Evolutionary conservation across 2,888 invertebrate species (phyloP), one percentile per base, ranked within the genome.

Genomic region (Atherix ibis): DNA sequence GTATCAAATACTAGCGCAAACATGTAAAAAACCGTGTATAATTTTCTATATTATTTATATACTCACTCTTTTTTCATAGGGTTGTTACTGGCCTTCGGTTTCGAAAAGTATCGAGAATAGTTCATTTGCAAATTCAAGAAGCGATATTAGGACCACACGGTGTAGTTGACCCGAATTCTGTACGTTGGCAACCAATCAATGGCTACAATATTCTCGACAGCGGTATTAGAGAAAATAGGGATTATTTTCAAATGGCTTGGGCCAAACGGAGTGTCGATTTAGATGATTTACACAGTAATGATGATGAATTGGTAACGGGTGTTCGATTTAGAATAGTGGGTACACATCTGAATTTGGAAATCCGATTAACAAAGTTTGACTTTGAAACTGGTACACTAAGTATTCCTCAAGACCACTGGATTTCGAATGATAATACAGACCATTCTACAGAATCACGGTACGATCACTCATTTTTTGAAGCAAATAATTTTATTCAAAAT

Each of bases 101-200:
- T 38, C 65, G 68, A 5, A 88, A 88, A 56, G 56, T 65, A 12
- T 78, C 80, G 37, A 68, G 76, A 34, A 71, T 89, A 15, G 73
- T 89, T 47, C 81, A 88, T 53, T 58, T 89, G n/a, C 85, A 87
- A 63, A 73, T 85, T 31, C 76, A 81, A 53, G 72, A 87, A 56
- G 84, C 79, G 0, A 61, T 66, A 33, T 57, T 87, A 10, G 51
- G 72, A 9, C 70, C 73, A 27, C 65, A 73, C 33, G 84, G 81
- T 0, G 60, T 57, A 9, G 70, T 87, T 22, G 68, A 74, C 43
- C 48, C 53, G 16, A 63, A 67, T 0, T 68, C 71, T 0, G 55
- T 76, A 0, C 55, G 56, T 13, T 85, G 85, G 82, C 71, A 75
- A 46, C 70, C 76, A 1, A 64, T 80, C 0, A 76, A 82, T 27